phyloP scores from a whole-genome alignment of 2,113 vertebrate genomes.

The Athene cunicularia region DNA sequence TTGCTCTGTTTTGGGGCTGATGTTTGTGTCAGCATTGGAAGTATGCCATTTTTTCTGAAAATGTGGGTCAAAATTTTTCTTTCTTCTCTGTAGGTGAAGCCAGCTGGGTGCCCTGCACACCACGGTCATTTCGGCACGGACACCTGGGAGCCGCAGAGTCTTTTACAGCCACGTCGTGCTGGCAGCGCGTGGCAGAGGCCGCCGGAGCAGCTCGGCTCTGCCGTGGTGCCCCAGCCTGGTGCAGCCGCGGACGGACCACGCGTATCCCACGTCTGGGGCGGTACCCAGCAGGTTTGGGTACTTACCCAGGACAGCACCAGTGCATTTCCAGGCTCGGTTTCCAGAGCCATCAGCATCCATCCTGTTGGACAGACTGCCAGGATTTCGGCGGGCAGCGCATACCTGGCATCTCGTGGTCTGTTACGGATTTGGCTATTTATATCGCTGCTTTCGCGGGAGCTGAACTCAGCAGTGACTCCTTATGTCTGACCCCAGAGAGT shows the following conservation, averaged over 20 bases:
- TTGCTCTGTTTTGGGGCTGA: not conserved
- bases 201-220: accelerated
- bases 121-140: accelerated
- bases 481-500: not conserved
- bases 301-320: not conserved
- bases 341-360: not conserved
- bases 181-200: not conserved
- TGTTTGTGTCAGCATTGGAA: not conserved
- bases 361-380: not conserved
- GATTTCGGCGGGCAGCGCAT: not conserved
- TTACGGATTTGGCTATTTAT: not conserved
- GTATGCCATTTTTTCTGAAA: not conserved
- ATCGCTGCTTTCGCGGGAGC: not conserved
- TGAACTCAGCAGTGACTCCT: not conserved
- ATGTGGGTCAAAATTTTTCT: not conserved
- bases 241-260: accelerated
- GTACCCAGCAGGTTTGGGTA: not conserved
- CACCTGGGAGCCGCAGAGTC: accelerated
- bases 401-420: not conserved
- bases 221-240: accelerated
- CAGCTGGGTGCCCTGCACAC: not conserved
- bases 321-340: accelerated
- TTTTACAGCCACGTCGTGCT: accelerated
- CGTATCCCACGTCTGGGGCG: accelerated
- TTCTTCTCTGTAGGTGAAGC: not conserved